phyloP scores from a whole-genome alignment of 2,888 invertebrate species.

The Lathronympha strigana region DNA sequence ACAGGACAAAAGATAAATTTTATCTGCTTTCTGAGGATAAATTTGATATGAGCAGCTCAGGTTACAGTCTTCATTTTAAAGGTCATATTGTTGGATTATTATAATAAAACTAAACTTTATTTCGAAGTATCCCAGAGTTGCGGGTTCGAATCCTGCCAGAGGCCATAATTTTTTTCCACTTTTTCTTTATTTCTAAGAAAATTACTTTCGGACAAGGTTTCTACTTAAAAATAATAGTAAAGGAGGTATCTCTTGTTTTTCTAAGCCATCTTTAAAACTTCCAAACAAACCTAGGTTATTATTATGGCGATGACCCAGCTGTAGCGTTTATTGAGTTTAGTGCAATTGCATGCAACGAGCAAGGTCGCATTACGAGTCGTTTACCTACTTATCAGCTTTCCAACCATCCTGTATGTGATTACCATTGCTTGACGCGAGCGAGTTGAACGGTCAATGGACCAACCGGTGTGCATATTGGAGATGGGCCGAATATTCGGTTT shows the following conservation, averaged over 20 bases:
- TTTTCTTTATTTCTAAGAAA: no score
- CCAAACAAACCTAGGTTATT: not conserved
- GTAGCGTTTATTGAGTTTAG: slow-evolving; percentile 7
- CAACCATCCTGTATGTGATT: slow-evolving; percentile 7
- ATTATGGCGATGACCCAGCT: not conserved
- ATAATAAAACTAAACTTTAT: no score
- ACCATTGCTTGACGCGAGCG: not conserved
- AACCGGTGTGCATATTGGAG: no score
- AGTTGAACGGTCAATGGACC: not conserved
- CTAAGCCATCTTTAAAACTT: no score
- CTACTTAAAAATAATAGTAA: no score
- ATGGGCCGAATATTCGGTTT: no score
- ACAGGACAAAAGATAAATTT: slow-evolving; percentile 3
- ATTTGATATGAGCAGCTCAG: slow-evolving; percentile 9
- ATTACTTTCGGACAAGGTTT: not conserved
- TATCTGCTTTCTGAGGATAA: slow-evolving; percentile 12
- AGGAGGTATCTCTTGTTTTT: no score
- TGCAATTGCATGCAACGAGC: slow-evolving; percentile 25
- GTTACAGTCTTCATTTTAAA: not conserved
- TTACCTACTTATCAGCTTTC: slow-evolving; percentile 28
- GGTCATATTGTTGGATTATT: not conserved
- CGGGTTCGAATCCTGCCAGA: no score
- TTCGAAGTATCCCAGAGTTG: no score
- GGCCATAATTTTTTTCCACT: no score
- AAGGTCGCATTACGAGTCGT: slow-evolving; percentile 26